These are phyloP conservation scores for Sapajus apella DNA, from an alignment of 2,113 vertebrate genomes.

Conservation along the genomic window DNA sequence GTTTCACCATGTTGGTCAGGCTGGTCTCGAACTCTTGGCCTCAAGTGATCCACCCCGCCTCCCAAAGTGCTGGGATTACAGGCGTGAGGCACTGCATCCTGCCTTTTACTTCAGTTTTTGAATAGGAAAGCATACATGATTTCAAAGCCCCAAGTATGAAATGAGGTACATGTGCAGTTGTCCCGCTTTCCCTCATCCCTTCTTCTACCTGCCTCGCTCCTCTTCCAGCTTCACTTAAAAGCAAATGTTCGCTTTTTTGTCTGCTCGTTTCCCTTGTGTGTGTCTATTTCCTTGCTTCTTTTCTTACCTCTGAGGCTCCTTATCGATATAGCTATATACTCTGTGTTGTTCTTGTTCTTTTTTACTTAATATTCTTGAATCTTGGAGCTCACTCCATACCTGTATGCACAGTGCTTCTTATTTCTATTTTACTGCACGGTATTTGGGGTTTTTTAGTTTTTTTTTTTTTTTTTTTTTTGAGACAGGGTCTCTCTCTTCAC, in stretches of 20 bases:
- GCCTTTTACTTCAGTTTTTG: background rate
- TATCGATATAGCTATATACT: background rate
- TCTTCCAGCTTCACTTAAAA: background rate
- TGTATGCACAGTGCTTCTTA: background rate
- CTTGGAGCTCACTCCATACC: background rate
- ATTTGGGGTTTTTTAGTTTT: too few relatives aligned
- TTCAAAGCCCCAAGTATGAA: background rate
- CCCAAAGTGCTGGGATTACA: too few relatives aligned
- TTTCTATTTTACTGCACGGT: background rate
- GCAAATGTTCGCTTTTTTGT: background rate
- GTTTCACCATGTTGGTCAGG: too few relatives aligned
- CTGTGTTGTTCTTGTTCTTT: background rate
- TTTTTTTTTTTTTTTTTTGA: too few relatives aligned
- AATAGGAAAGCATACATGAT: background rate
- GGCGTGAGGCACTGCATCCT: too few relatives aligned
- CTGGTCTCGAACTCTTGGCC: too few relatives aligned
- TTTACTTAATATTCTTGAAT: background rate
- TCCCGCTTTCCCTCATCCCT: background rate
- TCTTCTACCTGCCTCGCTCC: background rate
- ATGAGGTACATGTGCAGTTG: background rate
- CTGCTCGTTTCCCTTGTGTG: background rate
- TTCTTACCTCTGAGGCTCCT: background rate
- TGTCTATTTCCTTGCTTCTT: background rate
- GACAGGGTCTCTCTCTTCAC: too few relatives aligned
- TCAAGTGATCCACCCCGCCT: too few relatives aligned